phyloP scores from a whole-genome alignment of 2,113 vertebrate species.

The Tretioscincus oriximinensis region DNA sequence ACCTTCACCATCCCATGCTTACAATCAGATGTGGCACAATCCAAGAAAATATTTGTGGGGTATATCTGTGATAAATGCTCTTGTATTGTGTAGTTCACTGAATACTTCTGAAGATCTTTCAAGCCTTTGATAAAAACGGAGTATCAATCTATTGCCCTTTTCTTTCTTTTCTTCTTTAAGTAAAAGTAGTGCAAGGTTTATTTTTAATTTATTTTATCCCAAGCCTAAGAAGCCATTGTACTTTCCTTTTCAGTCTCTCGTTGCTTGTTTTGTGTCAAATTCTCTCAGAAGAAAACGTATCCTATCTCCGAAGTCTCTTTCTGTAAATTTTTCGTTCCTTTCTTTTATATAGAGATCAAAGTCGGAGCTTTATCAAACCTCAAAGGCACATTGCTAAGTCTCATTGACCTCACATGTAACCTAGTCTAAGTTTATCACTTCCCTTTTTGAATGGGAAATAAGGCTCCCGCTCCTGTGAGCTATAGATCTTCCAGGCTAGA shows the following conservation, averaged over 20 bases:
- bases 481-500: slow-evolving; percentile 18
- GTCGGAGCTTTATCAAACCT: slow-evolving; percentile 26
- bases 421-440: slow-evolving; percentile 20
- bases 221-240: slow-evolving; percentile 13
- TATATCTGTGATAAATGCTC: neutral
- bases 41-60: neutral
- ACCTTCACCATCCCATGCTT: neutral
- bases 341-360: slow-evolving; percentile 28
- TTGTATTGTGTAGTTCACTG: neutral
- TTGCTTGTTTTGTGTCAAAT: slow-evolving; percentile 19
- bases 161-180: neutral
- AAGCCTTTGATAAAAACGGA: neutral
- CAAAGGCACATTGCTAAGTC: slow-evolving; percentile 24
- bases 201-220: neutral
- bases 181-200: neutral
- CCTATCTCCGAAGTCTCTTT: slow-evolving; percentile 23
- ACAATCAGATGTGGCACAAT: neutral
- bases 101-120: neutral
- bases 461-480: neutral
- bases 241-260: slow-evolving; percentile 16
- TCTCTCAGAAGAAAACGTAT: slow-evolving; percentile 20
- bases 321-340: slow-evolving; percentile 23
- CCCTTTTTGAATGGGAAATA: slow-evolving; percentile 24
- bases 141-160: neutral
- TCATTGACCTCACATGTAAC: slow-evolving; percentile 31